Conservation (phyloP, 2,113 vertebrate species). For the Atlantisia rogersi region DNA sequence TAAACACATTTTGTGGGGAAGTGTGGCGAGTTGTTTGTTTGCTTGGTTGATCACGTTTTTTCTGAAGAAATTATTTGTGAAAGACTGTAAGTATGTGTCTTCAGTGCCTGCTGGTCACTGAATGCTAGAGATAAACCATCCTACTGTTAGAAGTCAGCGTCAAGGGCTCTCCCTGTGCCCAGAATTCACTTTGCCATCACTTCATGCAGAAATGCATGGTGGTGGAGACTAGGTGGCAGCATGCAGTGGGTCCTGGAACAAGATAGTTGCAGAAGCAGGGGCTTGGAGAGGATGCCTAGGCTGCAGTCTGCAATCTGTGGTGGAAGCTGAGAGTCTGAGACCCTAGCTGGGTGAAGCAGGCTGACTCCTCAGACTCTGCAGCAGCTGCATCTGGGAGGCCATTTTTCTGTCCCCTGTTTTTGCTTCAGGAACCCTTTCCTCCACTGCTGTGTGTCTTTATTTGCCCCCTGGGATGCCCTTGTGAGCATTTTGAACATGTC, state of each 20-base stretch:
- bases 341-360: background rate
- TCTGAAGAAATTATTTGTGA: slow-evolving; percentile 6
- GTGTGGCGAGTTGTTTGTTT: slow-evolving; percentile 55
- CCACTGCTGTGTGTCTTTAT: slow-evolving; percentile 57
- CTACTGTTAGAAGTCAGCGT: background rate
- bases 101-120: background rate
- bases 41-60: background rate
- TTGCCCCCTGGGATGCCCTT: slow-evolving; percentile 51
- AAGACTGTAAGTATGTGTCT: background rate
- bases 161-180: background rate
- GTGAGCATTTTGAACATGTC: slow-evolving; percentile 30
- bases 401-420: slow-evolving; percentile 10
- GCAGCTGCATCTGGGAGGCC: background rate
- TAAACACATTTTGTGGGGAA: slow-evolving; percentile 56
- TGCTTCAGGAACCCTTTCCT: slow-evolving; percentile 41
- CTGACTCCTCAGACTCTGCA: background rate
- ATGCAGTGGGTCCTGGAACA: rapidly evolving
- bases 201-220: background rate
- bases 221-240: rapidly evolving
- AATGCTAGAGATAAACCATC: background rate
- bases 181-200: background rate
- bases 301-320: background rate
- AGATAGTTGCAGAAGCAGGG: background rate
- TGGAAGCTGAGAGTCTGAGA: background rate
- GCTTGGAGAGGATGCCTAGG: background rate